These are phyloP conservation scores for Adoxophyes honmai DNA, from an alignment of 1,140 invertebrate genomes.

Conservation along the genomic window DNA sequence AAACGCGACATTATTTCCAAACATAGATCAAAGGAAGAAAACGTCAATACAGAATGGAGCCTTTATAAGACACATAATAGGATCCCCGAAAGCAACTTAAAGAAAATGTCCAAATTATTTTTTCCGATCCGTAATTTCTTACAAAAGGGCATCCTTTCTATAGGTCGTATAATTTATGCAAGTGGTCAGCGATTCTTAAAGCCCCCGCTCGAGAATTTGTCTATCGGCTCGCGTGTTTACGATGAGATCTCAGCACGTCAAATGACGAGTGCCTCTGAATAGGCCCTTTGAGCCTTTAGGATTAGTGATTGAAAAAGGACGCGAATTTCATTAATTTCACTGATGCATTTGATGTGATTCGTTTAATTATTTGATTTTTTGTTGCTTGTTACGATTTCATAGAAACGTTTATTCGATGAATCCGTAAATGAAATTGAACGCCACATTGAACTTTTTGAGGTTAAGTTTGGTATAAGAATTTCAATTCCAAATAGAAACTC, in stretches of 20 bases:
- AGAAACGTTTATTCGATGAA: no score
- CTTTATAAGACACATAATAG: constrained; percentile 60
- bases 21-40: constrained; percentile 48
- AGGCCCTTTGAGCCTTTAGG: background rate
- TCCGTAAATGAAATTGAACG: no score
- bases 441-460: no score
- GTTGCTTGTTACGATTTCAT: no score
- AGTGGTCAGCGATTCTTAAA: constrained; percentile 54
- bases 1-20: constrained; percentile 55
- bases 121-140: constrained; percentile 50
- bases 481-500: no score
- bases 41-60: constrained; percentile 52
- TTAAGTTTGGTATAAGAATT: no score
- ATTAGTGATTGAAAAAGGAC: constrained; percentile 5
- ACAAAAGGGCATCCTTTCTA: constrained; percentile 66
- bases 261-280: background rate
- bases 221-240: background rate
- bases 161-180: constrained; percentile 73
- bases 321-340: no score
- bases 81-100: constrained; percentile 29
- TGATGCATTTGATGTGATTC: no score
- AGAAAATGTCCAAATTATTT: constrained; percentile 64
- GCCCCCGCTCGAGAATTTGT: constrained; percentile 15
- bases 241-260: background rate
- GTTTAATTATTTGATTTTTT: no score